Base-by-base conservation (phyloP, 64 coral and sea anemone genomes). In the Catalaphyllia jardinei region DNA sequence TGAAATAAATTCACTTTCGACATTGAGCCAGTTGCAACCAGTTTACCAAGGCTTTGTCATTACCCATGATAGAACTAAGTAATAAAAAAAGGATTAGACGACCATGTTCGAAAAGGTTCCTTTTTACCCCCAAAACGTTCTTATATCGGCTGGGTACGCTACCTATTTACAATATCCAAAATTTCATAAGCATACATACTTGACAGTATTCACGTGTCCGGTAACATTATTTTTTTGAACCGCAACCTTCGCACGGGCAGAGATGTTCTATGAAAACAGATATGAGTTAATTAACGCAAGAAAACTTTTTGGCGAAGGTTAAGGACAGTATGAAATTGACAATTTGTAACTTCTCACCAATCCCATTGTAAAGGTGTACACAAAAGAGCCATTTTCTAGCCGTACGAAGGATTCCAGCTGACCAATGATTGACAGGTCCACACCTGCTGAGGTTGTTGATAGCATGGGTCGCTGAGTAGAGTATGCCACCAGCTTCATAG, bases 311-410 rank as follows among this genome's bases (percentile, higher is more conserved):
- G 22, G 9, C 29, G 29, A 62, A 20, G 35, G n/a, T 29, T 62
- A 31, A 30, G 14, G 8, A 73, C 50, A 15, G 17, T 49, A n/a
- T 8, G 57, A 39, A 46, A 35, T 8, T 39, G 6, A 7, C 31
- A 38, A n/a, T 77, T 18, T 6, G n/a, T 8, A 10, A 10, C 16
- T 65, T 42, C 90, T 88, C 83, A 96, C 94, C 94, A 90, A 33
- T 33, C 87, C 88, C 52, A 96, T 83, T 33, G 94, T 90, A 42
- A 96, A 90, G 54, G 91, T 89, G 33, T 86, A 96, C 7, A 80
- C 87, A 42, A 67, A 87, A 12, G 94, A 90, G 29, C 91, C 94
- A 74, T 96, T 96, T 49, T 81, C 67, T 29, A 93, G 65, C 17
- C 87, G 78, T 10, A 93, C 94, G 42, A 72, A 73, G 18, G 61